These are phyloP conservation scores for Tylochromis polylepis DNA, from an alignment of 2,113 vertebrate genomes.

Conservation along the genomic window DNA sequence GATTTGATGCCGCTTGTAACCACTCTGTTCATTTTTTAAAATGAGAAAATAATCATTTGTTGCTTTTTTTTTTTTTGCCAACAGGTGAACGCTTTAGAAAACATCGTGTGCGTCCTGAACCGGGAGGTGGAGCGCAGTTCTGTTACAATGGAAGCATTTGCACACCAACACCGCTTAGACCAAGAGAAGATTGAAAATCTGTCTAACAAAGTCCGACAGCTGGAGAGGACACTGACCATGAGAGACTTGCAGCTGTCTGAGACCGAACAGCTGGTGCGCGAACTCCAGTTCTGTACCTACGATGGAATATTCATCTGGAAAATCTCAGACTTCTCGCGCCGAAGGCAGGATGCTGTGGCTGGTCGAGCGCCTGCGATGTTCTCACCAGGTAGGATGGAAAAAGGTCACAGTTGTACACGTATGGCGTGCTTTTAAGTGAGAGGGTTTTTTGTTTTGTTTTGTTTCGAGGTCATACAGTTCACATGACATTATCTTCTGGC, in stretches of 20 bases:
- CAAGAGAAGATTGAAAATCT: conserved; percentile 86
- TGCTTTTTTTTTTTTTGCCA: neutral
- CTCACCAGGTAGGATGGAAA: conserved; percentile 80
- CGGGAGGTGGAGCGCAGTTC: conserved; percentile 86
- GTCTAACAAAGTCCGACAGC: conserved; percentile 83
- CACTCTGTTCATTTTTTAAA: neutral
- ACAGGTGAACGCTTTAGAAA: conserved; percentile 82
- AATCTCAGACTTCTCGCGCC: conserved; percentile 82
- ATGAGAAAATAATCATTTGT: neutral
- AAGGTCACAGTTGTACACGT: neutral
- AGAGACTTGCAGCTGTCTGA: conserved; percentile 86
- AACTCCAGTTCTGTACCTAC: conserved; percentile 80
- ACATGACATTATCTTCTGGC: neutral
- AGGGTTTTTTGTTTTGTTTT: neutral
- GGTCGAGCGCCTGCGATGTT: conserved; percentile 88
- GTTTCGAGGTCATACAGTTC: neutral
- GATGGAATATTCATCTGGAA: conserved; percentile 92
- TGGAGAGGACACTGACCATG: conserved; percentile 81
- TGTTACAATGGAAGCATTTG: conserved; percentile 77
- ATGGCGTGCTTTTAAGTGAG: neutral
- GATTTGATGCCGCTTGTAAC: neutral
- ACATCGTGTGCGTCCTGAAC: conserved; percentile 90
- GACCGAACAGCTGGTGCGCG: conserved; percentile 79
- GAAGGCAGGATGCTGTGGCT: conserved; percentile 82
- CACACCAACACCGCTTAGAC: conserved; percentile 83